Percentiles rank a stretch among this genome's conserved stretches.
These are phyloP conservation scores for Syngnathus acus DNA, from an alignment of 2,797 vertebrate species.

Conservation along the genomic window DNA sequence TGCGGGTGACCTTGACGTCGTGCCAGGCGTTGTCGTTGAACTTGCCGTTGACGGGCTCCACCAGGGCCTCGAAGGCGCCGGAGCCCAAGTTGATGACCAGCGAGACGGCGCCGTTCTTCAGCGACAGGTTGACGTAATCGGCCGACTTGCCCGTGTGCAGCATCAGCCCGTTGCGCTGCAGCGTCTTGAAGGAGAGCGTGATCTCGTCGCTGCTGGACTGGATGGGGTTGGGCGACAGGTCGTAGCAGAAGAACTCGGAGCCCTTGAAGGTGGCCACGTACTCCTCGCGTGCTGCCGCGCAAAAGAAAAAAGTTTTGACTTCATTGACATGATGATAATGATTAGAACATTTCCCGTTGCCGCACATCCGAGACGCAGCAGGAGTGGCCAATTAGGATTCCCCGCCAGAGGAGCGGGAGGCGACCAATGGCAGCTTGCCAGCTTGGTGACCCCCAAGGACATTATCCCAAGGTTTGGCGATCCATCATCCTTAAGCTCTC, in stretches of 20 bases:
- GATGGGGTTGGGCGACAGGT: conserved; percentile 96
- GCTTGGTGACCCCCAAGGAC: conserved; percentile 60
- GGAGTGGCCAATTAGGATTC: conserved; percentile 49
- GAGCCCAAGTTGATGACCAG: conserved; percentile 99
- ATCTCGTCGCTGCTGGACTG: conserved; percentile 99
- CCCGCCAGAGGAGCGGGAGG: conserved; percentile 38
- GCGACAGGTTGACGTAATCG: conserved; percentile 97
- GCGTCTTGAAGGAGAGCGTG: conserved; percentile 97
- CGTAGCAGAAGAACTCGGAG: conserved; percentile 99
- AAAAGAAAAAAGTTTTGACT: neutral
- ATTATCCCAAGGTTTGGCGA: conserved; percentile 60
- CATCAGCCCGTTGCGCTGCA: conserved; percentile 99
- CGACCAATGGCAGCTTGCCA: conserved; percentile 59
- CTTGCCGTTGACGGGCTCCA: conserved; percentile 99
- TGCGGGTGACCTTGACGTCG: conserved; percentile 99
- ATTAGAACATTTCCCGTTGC: conserved; percentile 26
- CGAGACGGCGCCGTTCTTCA: conserved; percentile 98
- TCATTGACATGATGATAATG: conserved; percentile 15
- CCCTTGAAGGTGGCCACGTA: conserved; percentile 98
- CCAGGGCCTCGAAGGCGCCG: conserved; percentile 97
- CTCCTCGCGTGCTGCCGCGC: conserved; percentile 85
- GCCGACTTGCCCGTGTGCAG: conserved; percentile 98
- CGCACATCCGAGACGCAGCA: conserved; percentile 33
- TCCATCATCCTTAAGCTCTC: conserved; percentile 58
- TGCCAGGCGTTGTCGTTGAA: conserved; percentile 99